Conservation (phyloP, 2,888 invertebrate species). For the Xestia rhomboidea region DNA sequence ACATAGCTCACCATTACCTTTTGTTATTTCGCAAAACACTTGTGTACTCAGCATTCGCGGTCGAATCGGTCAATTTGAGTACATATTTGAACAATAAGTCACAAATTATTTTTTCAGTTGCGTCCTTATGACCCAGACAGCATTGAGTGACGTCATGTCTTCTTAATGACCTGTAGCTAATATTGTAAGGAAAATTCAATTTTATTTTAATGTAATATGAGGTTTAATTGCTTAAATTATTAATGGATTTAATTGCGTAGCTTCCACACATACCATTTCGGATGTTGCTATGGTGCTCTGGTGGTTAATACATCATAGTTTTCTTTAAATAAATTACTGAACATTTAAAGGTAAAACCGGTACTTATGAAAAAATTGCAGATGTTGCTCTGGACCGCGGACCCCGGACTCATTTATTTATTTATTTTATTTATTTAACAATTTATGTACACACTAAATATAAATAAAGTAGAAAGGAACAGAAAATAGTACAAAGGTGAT, state of each 20-base stretch:
- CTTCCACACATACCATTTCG: neutral
- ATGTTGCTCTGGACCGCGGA: neutral
- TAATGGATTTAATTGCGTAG: neutral
- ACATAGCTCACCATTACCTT: slow-evolving; percentile 60
- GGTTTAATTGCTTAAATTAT: neutral
- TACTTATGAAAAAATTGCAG: neutral
- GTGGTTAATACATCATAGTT: neutral
- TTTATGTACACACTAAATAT: too few species aligned
- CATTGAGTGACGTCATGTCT: slow-evolving; percentile 74
- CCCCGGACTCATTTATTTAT: neutral
- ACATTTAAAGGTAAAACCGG: neutral
- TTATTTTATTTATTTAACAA: neutral
- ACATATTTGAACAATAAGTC: slow-evolving; percentile 68
- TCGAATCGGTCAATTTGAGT: slow-evolving; percentile 82
- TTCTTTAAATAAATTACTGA: neutral
- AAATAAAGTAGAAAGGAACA: too few species aligned
- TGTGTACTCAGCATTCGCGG: slow-evolving; percentile 76
- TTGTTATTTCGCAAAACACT: slow-evolving; percentile 76
- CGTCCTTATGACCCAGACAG: slow-evolving; percentile 80
- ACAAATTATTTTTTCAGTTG: slow-evolving; percentile 81
- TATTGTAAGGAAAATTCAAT: slow-evolving; percentile 17
- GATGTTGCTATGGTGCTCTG: neutral
- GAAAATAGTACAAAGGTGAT: too few species aligned
- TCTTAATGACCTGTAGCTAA: slow-evolving; percentile 58
- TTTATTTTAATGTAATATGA: neutral